Evolutionary conservation across 2,797 vertebrate species (phyloP).

Genomic region (Microchirus variegatus): DNA sequence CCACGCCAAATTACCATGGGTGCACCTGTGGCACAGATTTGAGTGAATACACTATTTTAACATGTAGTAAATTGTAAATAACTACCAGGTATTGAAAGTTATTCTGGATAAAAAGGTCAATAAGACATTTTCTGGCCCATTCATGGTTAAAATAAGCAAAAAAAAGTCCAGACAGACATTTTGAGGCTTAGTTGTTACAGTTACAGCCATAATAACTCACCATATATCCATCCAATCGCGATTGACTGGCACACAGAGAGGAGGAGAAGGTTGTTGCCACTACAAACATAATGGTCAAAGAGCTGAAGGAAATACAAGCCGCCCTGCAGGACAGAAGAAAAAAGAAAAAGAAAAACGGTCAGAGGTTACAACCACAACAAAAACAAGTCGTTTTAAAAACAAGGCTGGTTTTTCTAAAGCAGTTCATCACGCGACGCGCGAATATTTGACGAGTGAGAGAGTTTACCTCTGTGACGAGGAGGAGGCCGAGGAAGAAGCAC

Average conservation of each 20-base stretch:
- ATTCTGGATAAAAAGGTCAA: too few relatives aligned
- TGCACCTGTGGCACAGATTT: too few relatives aligned
- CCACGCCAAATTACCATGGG: too few relatives aligned
- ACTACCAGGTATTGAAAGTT: too few relatives aligned
- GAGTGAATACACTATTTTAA: too few relatives aligned
- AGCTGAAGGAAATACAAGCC: slow-evolving; percentile 79
- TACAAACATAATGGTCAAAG: slow-evolving; percentile 80
- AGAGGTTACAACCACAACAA: slow-evolving; percentile 14
- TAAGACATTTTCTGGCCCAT: too few relatives aligned
- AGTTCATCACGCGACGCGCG: too few relatives aligned
- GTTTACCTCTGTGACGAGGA: slow-evolving; percentile 89
- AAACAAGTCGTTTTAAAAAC: not conserved
- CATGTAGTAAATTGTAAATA: too few relatives aligned
- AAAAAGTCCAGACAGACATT: too few relatives aligned
- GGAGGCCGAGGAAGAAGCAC: slow-evolving; percentile 86
- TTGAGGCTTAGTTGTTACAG: too few relatives aligned
- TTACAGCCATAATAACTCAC: slow-evolving; percentile 48
- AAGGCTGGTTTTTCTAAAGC: not conserved
- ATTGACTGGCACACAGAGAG: slow-evolving; percentile 77
- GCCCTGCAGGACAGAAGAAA: slow-evolving; percentile 59
- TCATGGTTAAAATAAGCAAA: too few relatives aligned
- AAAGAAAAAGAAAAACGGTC: not conserved
- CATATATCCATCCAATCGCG: slow-evolving; percentile 78
- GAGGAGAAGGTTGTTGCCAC: slow-evolving; percentile 78
- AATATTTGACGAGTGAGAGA: too few relatives aligned